A percentile compares a stretch with the other conserved stretches of the same genome.
Conservation (phyloP, 2,888 invertebrate species). For the Troides aeacus region DNA sequence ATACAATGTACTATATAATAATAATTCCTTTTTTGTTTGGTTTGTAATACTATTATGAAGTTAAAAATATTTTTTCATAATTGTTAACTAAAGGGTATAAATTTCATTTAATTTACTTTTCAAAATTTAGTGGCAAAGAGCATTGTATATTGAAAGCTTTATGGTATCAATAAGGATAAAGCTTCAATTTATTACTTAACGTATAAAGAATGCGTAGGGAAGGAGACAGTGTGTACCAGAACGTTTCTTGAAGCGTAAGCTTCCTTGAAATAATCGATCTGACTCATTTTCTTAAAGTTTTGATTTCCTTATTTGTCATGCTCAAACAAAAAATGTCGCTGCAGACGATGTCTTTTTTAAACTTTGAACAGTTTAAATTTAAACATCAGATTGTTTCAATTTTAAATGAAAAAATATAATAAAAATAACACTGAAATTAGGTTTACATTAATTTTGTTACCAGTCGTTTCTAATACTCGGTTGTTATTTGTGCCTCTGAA, state of each 20-base stretch:
- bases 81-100: not conserved
- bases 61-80: not conserved
- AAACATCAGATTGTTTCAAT: too few relatives aligned
- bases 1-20: too few relatives aligned
- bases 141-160: not conserved
- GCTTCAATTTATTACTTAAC: slow-evolving; percentile 22
- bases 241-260: slow-evolving; percentile 15
- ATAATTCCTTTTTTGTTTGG: too few relatives aligned
- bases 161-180: slow-evolving; percentile 22
- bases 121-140: not conserved
- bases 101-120: not conserved
- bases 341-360: not conserved
- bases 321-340: not conserved
- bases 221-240: slow-evolving; percentile 13
- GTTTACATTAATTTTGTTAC: not conserved
- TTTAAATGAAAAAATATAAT: not conserved
- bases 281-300: slow-evolving; percentile 23
- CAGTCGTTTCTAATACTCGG: slow-evolving; percentile 5
- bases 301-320: slow-evolving; percentile 21
- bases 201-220: slow-evolving; percentile 9
- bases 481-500: slow-evolving; percentile 4
- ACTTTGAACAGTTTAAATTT: too few relatives aligned
- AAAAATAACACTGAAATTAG: not conserved
- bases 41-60: not conserved
- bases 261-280: slow-evolving; percentile 21